Conservation (phyloP, 2,888 invertebrate species). For the Eupithecia subfuscata region DNA sequence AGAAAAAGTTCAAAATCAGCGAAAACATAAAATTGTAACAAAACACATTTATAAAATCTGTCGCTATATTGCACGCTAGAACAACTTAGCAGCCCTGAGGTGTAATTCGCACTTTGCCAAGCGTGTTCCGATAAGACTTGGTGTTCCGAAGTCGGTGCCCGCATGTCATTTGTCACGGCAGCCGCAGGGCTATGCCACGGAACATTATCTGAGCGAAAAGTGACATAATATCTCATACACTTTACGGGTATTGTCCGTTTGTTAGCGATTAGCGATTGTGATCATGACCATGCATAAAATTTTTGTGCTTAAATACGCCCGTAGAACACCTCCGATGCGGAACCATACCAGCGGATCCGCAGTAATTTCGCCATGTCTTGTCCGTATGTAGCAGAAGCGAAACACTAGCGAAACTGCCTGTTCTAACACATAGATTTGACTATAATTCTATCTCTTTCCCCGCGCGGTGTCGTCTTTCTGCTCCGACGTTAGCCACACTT, state of each 20-base stretch:
- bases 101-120: conserved; percentile 40
- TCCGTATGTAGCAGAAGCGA: too few species aligned
- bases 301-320: too few species aligned
- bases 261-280: conserved; percentile 9
- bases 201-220: conserved; percentile 43
- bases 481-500: too few species aligned
- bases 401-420: too few species aligned
- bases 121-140: conserved; percentile 46
- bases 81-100: conserved; percentile 37
- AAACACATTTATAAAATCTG: background rate
- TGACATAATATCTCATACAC: conserved; percentile 40
- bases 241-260: conserved; percentile 16
- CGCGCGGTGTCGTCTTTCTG: too few species aligned
- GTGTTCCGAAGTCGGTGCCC: conserved; percentile 57
- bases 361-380: too few species aligned
- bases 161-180: conserved; percentile 64
- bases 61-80: conserved; percentile 27
- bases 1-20: background rate
- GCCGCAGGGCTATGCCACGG: conserved; percentile 51
- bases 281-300: too few species aligned
- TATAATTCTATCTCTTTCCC: too few species aligned
- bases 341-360: too few species aligned
- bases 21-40: background rate
- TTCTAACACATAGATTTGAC: too few species aligned
- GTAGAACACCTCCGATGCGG: too few species aligned